A percentile compares a stretch with the other conserved stretches of the same genome.
Conservation (phyloP, 2,113 vertebrate species). For the Clarias magur region DNA sequence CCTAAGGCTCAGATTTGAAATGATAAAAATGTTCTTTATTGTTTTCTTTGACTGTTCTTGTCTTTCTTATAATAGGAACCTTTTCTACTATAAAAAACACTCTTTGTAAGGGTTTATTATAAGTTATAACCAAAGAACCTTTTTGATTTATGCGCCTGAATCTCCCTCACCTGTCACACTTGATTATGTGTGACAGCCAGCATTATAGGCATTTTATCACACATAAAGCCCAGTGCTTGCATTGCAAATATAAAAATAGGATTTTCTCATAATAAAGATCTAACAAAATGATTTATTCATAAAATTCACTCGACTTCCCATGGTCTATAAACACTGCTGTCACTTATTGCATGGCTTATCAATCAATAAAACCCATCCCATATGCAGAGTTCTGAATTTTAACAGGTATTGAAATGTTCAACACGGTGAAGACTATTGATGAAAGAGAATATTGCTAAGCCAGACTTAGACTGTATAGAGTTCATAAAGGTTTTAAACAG, state of each 20-base stretch:
- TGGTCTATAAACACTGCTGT: not conserved
- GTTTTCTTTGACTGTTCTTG: not conserved
- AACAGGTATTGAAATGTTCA: conserved; percentile 22
- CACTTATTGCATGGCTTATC: conserved; percentile 17
- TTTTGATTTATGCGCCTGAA: not conserved
- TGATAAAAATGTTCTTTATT: not conserved
- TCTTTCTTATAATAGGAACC: not conserved
- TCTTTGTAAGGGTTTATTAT: not conserved
- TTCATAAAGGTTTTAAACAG: not conserved
- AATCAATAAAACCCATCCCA: conserved; percentile 32
- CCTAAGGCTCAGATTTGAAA: not conserved
- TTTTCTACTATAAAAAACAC: not conserved
- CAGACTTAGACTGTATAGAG: not conserved
- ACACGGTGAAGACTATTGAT: not conserved
- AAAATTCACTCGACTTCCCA: not conserved
- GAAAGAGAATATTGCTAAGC: not conserved
- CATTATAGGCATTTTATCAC: not conserved
- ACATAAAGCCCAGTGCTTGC: not conserved
- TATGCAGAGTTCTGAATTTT: conserved; percentile 27
- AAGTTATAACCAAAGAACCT: not conserved
- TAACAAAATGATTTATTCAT: conserved; percentile 16
- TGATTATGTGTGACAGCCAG: not conserved
- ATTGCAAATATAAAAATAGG: conserved; percentile 14
- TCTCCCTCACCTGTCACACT: not conserved
- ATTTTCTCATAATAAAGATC: conserved; percentile 8